phyloP scores from a whole-genome alignment of 2,888 invertebrate species.

The Pseudococcus longispinus region DNA sequence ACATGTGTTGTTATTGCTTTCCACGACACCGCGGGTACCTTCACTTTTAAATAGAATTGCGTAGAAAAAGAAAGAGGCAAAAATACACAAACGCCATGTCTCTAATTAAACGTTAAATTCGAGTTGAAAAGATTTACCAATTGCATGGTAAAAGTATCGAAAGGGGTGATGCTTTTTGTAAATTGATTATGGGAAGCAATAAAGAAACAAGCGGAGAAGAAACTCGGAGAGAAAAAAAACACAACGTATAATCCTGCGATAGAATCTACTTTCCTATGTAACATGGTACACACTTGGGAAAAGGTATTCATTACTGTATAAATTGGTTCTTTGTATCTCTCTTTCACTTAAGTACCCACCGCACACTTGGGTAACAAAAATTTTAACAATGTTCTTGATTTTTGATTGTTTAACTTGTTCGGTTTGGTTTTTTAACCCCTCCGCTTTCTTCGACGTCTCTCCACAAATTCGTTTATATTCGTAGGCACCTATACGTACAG shows the following conservation, averaged over 20 bases:
- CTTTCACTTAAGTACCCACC: background rate
- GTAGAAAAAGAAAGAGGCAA: no score
- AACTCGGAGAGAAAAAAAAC: background rate
- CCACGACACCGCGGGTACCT: background rate
- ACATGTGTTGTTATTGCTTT: background rate
- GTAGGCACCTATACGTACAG: no score
- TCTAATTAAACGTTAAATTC: background rate
- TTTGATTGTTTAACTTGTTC: background rate
- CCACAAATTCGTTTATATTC: background rate
- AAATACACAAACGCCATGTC: background rate
- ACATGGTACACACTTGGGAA: conserved; percentile 11
- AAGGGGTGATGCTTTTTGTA: background rate
- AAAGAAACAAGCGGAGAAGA: background rate
- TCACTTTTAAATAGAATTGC: background rate
- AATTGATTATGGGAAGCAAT: background rate
- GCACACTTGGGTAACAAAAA: conserved; percentile 1
- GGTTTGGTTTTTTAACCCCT: background rate
- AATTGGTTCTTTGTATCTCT: conserved; percentile 5
- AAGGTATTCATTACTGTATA: conserved; percentile 16
- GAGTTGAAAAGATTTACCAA: background rate
- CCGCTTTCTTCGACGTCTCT: background rate
- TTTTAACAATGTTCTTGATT: conserved; percentile 11
- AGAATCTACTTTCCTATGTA: background rate
- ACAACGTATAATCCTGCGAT: background rate
- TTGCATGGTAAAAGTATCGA: background rate